Evolutionary conservation across 2,888 invertebrate genomes (phyloP).

Genomic region (Pristionchus fissidentatus): DNA sequence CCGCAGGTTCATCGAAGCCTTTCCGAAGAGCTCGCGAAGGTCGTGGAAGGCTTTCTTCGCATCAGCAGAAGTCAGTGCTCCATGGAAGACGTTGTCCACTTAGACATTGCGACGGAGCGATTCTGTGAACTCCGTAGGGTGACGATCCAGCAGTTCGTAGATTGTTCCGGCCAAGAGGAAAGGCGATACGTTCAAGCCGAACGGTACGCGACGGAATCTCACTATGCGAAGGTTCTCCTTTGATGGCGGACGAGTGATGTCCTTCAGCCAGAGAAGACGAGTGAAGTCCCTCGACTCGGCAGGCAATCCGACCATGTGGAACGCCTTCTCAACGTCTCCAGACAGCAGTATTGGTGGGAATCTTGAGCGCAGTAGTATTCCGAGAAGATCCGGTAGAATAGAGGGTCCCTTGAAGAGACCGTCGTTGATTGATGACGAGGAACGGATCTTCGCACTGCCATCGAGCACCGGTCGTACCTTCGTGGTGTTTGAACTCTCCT

Average conservation of each 20-base stretch:
- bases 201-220: constrained; percentile 25
- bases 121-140: background rate
- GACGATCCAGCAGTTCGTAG: background rate
- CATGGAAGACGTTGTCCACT: constrained; percentile 49
- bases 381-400: constrained; percentile 46
- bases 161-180: constrained; percentile 47
- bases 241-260: background rate
- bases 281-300: constrained; percentile 45
- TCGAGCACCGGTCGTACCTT: constrained; percentile 53
- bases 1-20: constrained; percentile 29
- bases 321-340: constrained; percentile 56
- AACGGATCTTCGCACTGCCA: constrained; percentile 41
- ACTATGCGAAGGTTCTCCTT: background rate
- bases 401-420: constrained; percentile 49
- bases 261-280: constrained; percentile 47
- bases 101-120: constrained; percentile 23
- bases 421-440: constrained; percentile 49
- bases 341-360: background rate
- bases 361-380: constrained; percentile 46
- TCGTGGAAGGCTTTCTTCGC: background rate
- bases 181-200: constrained; percentile 36
- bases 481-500: constrained; percentile 43
- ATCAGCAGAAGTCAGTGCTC: background rate
- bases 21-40: background rate
- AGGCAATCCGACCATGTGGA: constrained; percentile 49